Conservation (phyloP, 92 coral and sea anemone genomes). For the Bergia puertoricense region DNA sequence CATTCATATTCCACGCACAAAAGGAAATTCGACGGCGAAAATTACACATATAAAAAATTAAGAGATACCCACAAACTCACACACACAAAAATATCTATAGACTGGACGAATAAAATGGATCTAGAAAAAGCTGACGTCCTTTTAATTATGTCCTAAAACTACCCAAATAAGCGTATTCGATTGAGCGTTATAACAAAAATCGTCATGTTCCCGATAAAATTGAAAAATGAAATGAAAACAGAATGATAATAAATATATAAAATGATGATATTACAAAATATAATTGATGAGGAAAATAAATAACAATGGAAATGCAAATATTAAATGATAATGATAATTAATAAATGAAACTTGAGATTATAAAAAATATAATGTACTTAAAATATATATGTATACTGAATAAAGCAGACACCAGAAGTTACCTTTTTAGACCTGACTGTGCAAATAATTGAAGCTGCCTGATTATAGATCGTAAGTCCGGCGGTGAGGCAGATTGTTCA, state of each 20-base stretch:
- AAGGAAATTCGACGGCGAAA: too few species aligned
- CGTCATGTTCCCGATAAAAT: conserved; percentile 3
- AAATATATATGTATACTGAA: not conserved
- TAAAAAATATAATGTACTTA: not conserved
- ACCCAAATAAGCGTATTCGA: not conserved
- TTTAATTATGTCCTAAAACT: not conserved
- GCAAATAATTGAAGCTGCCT: conserved; percentile 45
- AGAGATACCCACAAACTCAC: not conserved
- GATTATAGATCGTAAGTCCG: conserved; percentile 40
- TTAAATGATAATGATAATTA: not conserved
- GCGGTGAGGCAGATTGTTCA: conserved; percentile 33
- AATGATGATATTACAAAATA: not conserved
- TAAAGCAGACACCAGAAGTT: conserved; percentile 3
- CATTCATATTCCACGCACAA: too few species aligned
- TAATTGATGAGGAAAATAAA: not conserved
- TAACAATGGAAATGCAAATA: not conserved
- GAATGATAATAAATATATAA: not conserved
- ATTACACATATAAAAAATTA: too few species aligned
- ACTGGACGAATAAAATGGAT: not conserved
- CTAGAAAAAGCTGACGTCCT: conserved; percentile 9
- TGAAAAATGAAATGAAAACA: not conserved
- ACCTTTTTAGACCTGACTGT: conserved; percentile 16
- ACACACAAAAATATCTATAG: conserved; percentile 11
- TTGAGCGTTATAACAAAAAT: not conserved
- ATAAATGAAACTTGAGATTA: not conserved